Evolutionary conservation across 2,113 vertebrate species (phyloP).

Genomic region (Macheiramphus alcinus): DNA sequence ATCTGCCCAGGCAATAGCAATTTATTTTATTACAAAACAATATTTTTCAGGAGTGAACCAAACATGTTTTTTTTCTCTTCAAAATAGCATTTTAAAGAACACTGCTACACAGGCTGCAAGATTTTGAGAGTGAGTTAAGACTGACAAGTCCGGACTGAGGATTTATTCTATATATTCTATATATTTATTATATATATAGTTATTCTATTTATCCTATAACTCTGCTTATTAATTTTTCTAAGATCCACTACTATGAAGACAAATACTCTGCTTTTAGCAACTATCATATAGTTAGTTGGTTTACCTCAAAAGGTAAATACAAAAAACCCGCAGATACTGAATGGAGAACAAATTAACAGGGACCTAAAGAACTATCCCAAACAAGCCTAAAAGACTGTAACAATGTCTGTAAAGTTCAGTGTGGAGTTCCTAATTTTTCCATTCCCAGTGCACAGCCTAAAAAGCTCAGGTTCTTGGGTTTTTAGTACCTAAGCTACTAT

Average conservation of each 20-base stretch:
- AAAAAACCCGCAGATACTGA: rapidly evolving
- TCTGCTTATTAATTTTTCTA: not conserved
- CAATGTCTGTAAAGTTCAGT: not conserved
- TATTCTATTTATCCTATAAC: not conserved
- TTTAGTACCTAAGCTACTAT: not conserved
- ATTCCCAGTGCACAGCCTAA: not conserved
- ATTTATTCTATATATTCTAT: not conserved
- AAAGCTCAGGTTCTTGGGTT: not conserved
- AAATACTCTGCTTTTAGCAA: not conserved
- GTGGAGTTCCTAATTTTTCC: not conserved
- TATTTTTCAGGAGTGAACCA: not conserved
- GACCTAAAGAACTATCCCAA: not conserved
- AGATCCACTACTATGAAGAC: not conserved
- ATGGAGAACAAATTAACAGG: not conserved
- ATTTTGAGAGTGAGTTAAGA: not conserved
- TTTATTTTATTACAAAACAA: not conserved
- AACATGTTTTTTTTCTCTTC: not conserved
- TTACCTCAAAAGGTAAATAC: not conserved
- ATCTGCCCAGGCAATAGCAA: not conserved
- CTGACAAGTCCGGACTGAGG: not conserved
- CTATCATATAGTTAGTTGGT: not conserved
- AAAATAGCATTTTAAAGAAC: not conserved
- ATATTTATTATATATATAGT: too few species aligned
- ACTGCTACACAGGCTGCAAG: not conserved
- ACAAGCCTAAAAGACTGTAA: not conserved